Percentiles rank a stretch among this genome's conserved stretches.
phyloP scores from a whole-genome alignment of 2,113 vertebrate species.

The Seriola aureovittata region DNA sequence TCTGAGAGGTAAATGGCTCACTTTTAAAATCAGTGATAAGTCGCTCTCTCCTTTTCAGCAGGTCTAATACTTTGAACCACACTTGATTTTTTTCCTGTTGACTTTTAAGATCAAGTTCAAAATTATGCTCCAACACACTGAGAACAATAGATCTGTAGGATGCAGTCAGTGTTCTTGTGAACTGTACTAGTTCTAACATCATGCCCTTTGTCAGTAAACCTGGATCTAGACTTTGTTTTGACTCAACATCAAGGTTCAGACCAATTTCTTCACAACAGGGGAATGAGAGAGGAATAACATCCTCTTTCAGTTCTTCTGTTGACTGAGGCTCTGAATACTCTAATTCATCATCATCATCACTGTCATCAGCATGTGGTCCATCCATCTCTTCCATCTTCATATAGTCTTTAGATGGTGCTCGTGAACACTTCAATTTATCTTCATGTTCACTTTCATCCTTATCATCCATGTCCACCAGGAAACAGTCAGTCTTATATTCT shows the following conservation, averaged over 20 bases:
- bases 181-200: constrained; percentile 45
- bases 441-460: not conserved
- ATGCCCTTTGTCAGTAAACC: constrained; percentile 26
- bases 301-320: constrained; percentile 9
- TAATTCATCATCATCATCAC: not conserved
- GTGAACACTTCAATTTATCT: not conserved
- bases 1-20: not conserved
- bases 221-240: constrained; percentile 46
- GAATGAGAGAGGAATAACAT: not conserved
- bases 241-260: constrained; percentile 22
- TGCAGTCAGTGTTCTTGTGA: constrained; percentile 13
- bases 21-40: not conserved
- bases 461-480: constrained; percentile 5
- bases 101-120: constrained; percentile 37
- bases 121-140: constrained; percentile 42
- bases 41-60: not conserved
- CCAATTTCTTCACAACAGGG: constrained; percentile 45
- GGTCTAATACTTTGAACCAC: not conserved
- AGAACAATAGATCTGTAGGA: constrained; percentile 33
- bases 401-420: not conserved
- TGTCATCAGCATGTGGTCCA: not conserved
- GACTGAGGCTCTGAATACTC: not conserved
- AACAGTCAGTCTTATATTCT: not conserved
- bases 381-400: not conserved
- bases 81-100: not conserved